Evolutionary conservation across 2,888 invertebrate species (phyloP), one percentile per base, ranked within the genome.

Genomic region (Plutella xylostella): DNA sequence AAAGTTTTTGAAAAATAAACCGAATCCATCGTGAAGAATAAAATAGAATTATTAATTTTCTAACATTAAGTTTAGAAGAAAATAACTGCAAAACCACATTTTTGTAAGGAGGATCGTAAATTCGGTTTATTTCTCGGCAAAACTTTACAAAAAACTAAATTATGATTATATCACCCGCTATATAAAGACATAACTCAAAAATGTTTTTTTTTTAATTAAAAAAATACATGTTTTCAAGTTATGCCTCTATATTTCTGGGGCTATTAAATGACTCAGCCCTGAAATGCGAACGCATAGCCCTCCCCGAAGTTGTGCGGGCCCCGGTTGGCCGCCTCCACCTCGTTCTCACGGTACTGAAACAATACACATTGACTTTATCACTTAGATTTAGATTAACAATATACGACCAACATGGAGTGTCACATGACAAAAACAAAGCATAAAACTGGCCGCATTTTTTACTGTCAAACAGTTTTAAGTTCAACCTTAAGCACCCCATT

Each of bases 271-370:
- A 18, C 20, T 63, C 75, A 87, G 51, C 87, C 87, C 48, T 78
- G 71, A 55, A 89, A 89, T 28, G 88, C 85, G 57, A 90, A 90
- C 1, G 87, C 78, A 58, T 87, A 89, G 1, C 90, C 89, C 3
- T 69, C 75, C 0, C 89, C 89, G 51, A 89, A 90, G 30, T 69
- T 85, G 57, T 89, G 85, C 0, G 89, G 85, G 2, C 79, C 83
- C 20, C 68, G 68, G 35, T 69, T 69, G 14, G 58, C 60, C 6
- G 57, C 57, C 3, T 72, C 68, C 0, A 72, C 60, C 35, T 75
- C 77, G 45, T 76, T 72, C 40, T 75, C 73, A 0, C 66, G 74
- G 31, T 79, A 78, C 80, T 78, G 70, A 3, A 59, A 65, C 45
- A 25, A 49, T 21, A 21, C 20, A n/a, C 28, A 37, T 2, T 14